These are phyloP conservation scores for Lathronympha strigana DNA, from an alignment of 2,888 invertebrate species.

Conservation along the genomic window DNA sequence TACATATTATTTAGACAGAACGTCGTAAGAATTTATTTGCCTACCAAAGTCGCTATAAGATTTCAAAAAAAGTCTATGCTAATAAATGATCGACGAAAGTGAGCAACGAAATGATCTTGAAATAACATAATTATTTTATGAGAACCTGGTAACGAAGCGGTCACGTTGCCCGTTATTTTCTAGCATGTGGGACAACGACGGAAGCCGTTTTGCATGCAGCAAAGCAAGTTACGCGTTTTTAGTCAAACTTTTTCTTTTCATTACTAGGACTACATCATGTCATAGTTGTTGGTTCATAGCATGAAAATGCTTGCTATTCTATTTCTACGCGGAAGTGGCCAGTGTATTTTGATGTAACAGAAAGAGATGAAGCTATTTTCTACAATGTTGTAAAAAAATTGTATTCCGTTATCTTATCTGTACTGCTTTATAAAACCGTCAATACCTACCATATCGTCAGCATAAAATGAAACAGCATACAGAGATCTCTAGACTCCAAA, in stretches of 20 bases:
- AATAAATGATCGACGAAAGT: too few species aligned
- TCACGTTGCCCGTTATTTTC: neutral
- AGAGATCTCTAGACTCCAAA: neutral
- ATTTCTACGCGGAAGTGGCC: neutral
- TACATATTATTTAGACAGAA: too few species aligned
- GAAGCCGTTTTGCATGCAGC: neutral
- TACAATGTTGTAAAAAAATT: neutral
- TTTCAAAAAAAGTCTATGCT: too few species aligned
- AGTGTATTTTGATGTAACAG: neutral
- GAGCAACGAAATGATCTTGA: too few species aligned
- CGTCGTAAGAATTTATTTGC: too few species aligned
- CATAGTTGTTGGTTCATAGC: neutral
- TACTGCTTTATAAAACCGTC: neutral
- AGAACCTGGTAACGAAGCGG: slow-evolving; percentile 14
- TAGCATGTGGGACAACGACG: slow-evolving; percentile 6
- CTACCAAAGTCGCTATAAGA: too few species aligned
- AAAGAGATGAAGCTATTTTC: slow-evolving; percentile 19
- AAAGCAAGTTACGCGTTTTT: slow-evolving; percentile 47
- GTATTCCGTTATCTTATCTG: slow-evolving; percentile 1
- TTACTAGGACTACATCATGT: slow-evolving; percentile 31
- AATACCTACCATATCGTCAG: neutral
- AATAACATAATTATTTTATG: neutral
- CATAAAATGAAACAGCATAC: neutral
- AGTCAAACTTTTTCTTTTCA: slow-evolving; percentile 38
- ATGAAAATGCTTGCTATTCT: slow-evolving; percentile 4